These are phyloP conservation scores for Cremastinae sp. DNA, from an alignment of 2,888 invertebrate genomes.

Conservation along the genomic window DNA sequence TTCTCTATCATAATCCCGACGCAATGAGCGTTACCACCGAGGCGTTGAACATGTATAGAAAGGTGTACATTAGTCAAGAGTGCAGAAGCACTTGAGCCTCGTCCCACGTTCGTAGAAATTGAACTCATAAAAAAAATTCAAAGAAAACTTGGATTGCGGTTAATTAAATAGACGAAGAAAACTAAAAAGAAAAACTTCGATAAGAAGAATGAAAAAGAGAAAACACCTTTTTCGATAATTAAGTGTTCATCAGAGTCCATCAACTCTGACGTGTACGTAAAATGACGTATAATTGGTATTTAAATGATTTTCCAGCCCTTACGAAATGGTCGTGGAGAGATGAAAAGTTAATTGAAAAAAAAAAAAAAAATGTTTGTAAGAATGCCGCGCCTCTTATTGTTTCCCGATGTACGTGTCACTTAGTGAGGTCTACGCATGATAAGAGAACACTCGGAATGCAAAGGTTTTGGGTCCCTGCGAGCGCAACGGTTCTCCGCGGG, in stretches of 20 bases:
- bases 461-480: slow-evolving; percentile 46
- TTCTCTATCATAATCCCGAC: not conserved
- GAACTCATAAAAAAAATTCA: slow-evolving; percentile 46
- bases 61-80: slow-evolving; percentile 15
- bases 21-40: slow-evolving; percentile 4
- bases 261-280: too few relatives aligned
- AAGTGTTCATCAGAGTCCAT: too few relatives aligned
- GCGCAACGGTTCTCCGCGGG: slow-evolving; percentile 36
- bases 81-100: slow-evolving; percentile 62
- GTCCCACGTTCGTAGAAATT: slow-evolving; percentile 64
- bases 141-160: slow-evolving; percentile 37
- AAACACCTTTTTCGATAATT: too few relatives aligned
- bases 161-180: slow-evolving; percentile 54
- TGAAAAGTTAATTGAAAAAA: too few relatives aligned
- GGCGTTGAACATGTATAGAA: not conserved
- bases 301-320: too few relatives aligned
- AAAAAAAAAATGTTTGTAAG: too few relatives aligned
- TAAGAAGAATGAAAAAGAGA: too few relatives aligned
- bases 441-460: slow-evolving; percentile 43
- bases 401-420: not conserved
- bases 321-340: too few relatives aligned
- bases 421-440: not conserved
- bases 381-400: slow-evolving; percentile 29
- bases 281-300: too few relatives aligned
- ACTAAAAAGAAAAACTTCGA: too few relatives aligned